These are phyloP conservation scores for Aleiodes leptofemur DNA, from an alignment of 2,888 invertebrate genomes.

Conservation along the genomic window DNA sequence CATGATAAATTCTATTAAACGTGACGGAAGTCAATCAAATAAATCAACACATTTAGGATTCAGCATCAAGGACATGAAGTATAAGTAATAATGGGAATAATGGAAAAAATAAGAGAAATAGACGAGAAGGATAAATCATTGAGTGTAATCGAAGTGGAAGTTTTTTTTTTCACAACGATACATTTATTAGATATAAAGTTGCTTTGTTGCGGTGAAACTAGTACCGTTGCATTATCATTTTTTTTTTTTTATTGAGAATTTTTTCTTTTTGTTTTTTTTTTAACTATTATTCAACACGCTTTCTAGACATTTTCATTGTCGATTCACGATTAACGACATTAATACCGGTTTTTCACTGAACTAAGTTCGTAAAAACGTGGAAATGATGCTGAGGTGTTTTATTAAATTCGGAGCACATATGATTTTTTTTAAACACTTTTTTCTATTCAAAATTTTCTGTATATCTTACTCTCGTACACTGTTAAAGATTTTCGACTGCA, in stretches of 20 bases:
- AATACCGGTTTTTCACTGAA: neutral
- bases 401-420: too few relatives aligned
- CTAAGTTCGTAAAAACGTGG: neutral
- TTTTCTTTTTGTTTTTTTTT: neutral
- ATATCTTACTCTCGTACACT: neutral
- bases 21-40: neutral
- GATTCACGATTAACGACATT: neutral
- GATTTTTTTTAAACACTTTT: neutral
- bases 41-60: constrained; percentile 3
- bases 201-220: too few relatives aligned
- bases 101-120: neutral
- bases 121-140: constrained; percentile 11
- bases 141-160: neutral
- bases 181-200: too few relatives aligned
- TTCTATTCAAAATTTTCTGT: neutral
- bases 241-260: neutral
- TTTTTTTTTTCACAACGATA: too few relatives aligned
- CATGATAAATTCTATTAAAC: constrained; percentile 1
- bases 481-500: too few relatives aligned
- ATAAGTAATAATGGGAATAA: neutral
- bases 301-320: constrained; percentile 29
- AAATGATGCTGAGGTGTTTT: too few relatives aligned
- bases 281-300: neutral
- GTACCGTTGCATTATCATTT: neutral
- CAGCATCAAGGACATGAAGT: constrained; percentile 8